Evolutionary conservation across 2,797 vertebrate species (phyloP), one percentile per base, ranked within the genome.

Genomic region (Alectoris magna): DNA sequence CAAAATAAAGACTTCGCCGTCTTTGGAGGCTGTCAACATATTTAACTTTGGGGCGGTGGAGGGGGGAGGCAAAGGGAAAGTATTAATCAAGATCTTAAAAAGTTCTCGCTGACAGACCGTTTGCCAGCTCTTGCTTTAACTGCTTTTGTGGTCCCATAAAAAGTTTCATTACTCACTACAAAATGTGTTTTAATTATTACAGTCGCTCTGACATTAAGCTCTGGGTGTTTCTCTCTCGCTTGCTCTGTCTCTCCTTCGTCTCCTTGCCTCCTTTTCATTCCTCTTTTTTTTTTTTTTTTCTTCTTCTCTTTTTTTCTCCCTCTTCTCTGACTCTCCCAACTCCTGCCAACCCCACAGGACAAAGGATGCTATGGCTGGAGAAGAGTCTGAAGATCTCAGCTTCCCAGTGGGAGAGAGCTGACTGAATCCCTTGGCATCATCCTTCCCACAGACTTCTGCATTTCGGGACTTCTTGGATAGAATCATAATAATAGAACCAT

Each of bases 141-240:
- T 96, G 94, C 80, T 94, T 96, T 93, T 63, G 84, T 93, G 94
- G 94, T 96, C 94, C 90, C 94, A 94, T 96, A 96, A 96, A 95
- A 96, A 81, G 92, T 94, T 92, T 95, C 93, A 95, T 91, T 95
- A 93, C 79, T 96, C 60, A 94, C 91, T 96, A 78, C 74, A 89
- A 88, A 91, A 92, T 74, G 84, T 72, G 74, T 76, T 87, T 96
- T 84, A 93, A 96, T 96, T 95, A 96, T 91, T 95, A 82, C 82
- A 96, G 88, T 88, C 62, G 1, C 81, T 94, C 83, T 92, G 89
- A 97, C 36, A 83, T 62, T 77, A 94, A 91, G 85, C 88, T 60
- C 81, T 87, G 84, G 49, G 53, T 91, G 89, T 90, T 92, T 88
- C 67, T 88, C 46, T 89, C 68, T 75, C 62, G 79, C 55, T 81